A percentile compares a stretch with the other conserved stretches of the same genome.
phyloP scores from a whole-genome alignment of 2,888 invertebrate species.

The Drosophila rubida region DNA sequence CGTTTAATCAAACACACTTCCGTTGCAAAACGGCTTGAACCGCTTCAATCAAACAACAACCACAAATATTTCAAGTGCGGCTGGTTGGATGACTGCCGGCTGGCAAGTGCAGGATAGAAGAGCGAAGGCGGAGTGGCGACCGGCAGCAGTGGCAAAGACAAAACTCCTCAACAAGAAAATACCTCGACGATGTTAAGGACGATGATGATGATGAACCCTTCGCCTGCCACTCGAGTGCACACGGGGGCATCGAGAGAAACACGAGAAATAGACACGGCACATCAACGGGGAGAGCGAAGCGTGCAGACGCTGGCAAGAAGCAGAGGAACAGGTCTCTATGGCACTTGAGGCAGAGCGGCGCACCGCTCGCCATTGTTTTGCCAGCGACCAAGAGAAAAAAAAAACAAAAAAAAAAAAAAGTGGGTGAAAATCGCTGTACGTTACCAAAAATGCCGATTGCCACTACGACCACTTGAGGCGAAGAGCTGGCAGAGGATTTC shows the following conservation, averaged over 20 bases:
- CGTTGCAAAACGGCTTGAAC: slow-evolving; percentile 80
- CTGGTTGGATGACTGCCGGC: slow-evolving; percentile 65
- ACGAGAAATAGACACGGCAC: slow-evolving; percentile 22
- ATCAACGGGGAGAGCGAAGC: neutral
- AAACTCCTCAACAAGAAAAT: slow-evolving; percentile 78
- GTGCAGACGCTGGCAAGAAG: neutral
- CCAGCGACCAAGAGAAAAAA: slow-evolving; percentile 28
- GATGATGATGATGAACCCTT: slow-evolving; percentile 76
- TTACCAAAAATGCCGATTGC: slow-evolving; percentile 50
- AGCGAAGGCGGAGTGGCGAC: too few relatives aligned
- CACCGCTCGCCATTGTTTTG: slow-evolving; percentile 53
- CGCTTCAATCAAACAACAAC: slow-evolving; percentile 79
- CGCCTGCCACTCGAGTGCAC: slow-evolving; percentile 69
- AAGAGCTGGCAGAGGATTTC: slow-evolving; percentile 11
- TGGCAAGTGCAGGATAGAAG: slow-evolving; percentile 62
- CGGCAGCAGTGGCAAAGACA: slow-evolving; percentile 58
- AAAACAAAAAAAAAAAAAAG: slow-evolving; percentile 40
- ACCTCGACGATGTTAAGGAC: slow-evolving; percentile 53
- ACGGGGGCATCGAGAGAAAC: slow-evolving; percentile 36
- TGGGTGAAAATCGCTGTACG: slow-evolving; percentile 60
- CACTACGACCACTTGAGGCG: slow-evolving; percentile 34
- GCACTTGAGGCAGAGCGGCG: slow-evolving; percentile 57
- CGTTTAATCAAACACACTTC: slow-evolving; percentile 80
- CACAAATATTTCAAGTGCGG: slow-evolving; percentile 79
- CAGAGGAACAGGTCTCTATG: slow-evolving; percentile 38